Base-by-base conservation (phyloP, 2,113 vertebrate genomes). In the Ictalurus punctatus region DNA sequence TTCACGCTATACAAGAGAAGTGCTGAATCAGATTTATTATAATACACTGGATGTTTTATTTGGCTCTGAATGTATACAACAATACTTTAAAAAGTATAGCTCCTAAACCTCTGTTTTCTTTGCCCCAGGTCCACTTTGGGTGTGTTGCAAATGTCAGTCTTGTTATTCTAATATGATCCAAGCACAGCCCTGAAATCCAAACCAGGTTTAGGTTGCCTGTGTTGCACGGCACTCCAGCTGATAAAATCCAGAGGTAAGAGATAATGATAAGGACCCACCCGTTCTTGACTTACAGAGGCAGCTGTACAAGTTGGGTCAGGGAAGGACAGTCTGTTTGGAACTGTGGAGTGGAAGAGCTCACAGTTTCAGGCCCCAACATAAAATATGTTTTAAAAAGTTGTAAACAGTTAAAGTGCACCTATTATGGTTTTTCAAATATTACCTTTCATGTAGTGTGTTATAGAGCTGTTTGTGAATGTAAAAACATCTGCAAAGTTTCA, bases 161-260 rank as follows among this genome's bases (percentile, higher is more conserved):
- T 90, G 88, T 88, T 90, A 90, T 89, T 90, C 54, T 79, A 69
- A 44, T 44, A 84, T 89, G 86, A 87, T 84, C 73, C 21, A 23
- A 85, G 83, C 89, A 58, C 88, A 84, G 84, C 84, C 86, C 84
- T 89, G 85, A 91, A 91, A 91, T 88, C 74, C 87, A 90, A 89
- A 86, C 61, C 91, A 90, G 86, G 86, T 88, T 88, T 58, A 84
- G 73, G 76, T 90, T 89, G 80, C 78, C 58, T 71, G 78, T 84
- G 58, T 52, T 89, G 90, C 69, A 30, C 34, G 16, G 69, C 40
- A 61, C 44, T 61, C 69, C 30, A 84, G 85, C 85, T 90, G 91
- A 92, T 90, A 86, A 90, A 86, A 92, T 88, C 90, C 88, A 76
- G 80, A 71, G 85, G 86, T 81, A 86, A 82, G 44, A 90, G 85